Conservation (phyloP, 2,113 vertebrate genomes). For the Pterocles gutturalis region DNA sequence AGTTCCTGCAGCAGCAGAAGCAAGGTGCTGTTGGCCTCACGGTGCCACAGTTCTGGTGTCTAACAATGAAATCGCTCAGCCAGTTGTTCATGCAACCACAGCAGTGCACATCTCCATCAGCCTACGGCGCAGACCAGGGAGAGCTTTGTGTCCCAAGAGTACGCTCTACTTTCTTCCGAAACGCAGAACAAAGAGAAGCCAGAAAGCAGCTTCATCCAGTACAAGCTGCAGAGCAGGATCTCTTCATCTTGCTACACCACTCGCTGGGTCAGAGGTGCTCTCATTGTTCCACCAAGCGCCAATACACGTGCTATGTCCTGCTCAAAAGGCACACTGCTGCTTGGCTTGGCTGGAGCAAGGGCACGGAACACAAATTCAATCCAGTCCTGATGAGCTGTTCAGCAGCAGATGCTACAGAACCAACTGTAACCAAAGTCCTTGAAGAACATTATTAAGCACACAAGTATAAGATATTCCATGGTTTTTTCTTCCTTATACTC, state of each 20-base stretch:
- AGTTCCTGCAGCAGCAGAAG: not conserved
- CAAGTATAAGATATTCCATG: fast-evolving
- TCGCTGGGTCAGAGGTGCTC: not conserved
- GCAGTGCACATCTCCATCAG: not conserved
- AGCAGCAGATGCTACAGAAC: not conserved
- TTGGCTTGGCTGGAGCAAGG: fast-evolving
- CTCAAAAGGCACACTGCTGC: not conserved
- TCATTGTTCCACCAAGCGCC: not conserved
- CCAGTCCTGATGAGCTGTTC: not conserved
- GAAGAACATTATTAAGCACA: not conserved
- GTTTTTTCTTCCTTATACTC: not conserved
- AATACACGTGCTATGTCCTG: not conserved
- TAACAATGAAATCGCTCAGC: no score
- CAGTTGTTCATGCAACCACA: fast-evolving
- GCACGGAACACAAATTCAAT: not conserved
- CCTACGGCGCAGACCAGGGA: fast-evolving
- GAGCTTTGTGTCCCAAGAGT: not conserved
- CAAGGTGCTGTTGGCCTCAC: fast-evolving
- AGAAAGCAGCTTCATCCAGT: not conserved
- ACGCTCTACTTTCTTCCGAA: fast-evolving
- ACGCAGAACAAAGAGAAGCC: not conserved
- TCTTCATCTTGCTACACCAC: not conserved
- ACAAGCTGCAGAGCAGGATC: not conserved
- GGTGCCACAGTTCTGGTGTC: not conserved
- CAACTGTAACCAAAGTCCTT: not conserved